phyloP scores from a whole-genome alignment of 1,140 invertebrate species.

The Antheraea pernyi region DNA sequence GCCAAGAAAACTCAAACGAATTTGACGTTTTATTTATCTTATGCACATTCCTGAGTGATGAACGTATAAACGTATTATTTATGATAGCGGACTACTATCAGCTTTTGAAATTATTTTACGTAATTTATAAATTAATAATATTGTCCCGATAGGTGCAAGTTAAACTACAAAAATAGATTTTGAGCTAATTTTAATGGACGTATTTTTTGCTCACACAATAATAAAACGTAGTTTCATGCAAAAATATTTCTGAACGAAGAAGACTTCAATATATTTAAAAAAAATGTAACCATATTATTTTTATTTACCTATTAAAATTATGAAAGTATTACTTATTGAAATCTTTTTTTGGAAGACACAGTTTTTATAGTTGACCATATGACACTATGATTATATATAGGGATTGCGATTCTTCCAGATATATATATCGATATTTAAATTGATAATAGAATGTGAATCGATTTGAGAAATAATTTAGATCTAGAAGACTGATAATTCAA shows the following conservation, averaged over 20 bases:
- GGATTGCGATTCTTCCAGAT: too few species aligned
- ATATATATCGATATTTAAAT: too few species aligned
- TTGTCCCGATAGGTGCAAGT: background rate
- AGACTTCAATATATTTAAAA: background rate
- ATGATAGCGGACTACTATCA: background rate
- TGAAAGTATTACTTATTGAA: too few species aligned
- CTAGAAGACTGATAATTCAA: too few species aligned
- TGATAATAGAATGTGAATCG: too few species aligned
- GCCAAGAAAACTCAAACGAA: conserved; percentile 67
- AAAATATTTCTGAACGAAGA: conserved; percentile 1
- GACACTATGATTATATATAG: too few species aligned
- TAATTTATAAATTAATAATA: background rate
- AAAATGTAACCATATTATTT: background rate
- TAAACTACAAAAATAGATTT: background rate
- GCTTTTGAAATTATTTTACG: background rate
- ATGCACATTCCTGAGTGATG: background rate
- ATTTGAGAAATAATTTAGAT: too few species aligned
- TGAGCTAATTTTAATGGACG: background rate
- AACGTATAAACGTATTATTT: background rate
- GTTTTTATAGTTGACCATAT: too few species aligned
- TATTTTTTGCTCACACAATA: background rate
- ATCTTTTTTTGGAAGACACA: too few species aligned
- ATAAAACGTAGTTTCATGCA: background rate
- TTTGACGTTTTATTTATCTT: conserved; percentile 40
- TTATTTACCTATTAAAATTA: too few species aligned